Percentiles rank a stretch among this genome's conserved stretches.
phyloP scores from a whole-genome alignment of 2,888 invertebrate species.

The Dromius quadrimaculatus region DNA sequence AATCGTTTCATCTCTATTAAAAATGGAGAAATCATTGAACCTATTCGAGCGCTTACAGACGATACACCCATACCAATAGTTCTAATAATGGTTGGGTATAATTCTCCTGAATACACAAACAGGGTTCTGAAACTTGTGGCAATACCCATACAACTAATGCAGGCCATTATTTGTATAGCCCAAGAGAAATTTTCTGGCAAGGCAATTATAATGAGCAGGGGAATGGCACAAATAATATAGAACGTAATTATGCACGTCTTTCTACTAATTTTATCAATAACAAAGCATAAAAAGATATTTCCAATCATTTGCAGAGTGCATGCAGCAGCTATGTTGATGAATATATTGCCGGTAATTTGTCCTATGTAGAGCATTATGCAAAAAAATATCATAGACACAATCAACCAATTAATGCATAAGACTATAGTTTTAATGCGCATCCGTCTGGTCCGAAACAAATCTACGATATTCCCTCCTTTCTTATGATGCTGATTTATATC shows the following conservation, averaged over 20 bases:
- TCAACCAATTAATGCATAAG: constrained; percentile 84
- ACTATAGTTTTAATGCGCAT: constrained; percentile 78
- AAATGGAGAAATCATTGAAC: constrained; percentile 83
- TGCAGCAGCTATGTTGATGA: constrained; percentile 85
- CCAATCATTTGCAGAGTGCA: constrained; percentile 77
- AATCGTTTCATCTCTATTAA: constrained; percentile 73
- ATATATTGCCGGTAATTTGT: constrained; percentile 83
- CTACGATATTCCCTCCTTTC: constrained; percentile 73
- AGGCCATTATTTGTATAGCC: not conserved
- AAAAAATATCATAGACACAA: constrained; percentile 88
- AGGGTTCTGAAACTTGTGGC: not conserved
- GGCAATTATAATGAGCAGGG: constrained; percentile 74
- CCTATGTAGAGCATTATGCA: constrained; percentile 89
- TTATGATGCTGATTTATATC: not conserved
- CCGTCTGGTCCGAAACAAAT: constrained; percentile 70
- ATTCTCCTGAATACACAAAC: constrained; percentile 65
- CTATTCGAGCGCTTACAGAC: constrained; percentile 82
- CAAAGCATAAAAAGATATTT: constrained; percentile 68
- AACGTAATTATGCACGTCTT: constrained; percentile 75
- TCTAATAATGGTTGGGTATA: constrained; percentile 85
- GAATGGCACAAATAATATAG: constrained; percentile 74
- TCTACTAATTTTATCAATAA: constrained; percentile 74
- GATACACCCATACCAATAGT: constrained; percentile 84
- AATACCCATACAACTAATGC: not conserved
- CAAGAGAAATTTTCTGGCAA: constrained; percentile 59